A percentile compares a stretch with the other conserved stretches of the same genome.
These are phyloP conservation scores for Hylaeus volcanicus DNA, from an alignment of 1,140 invertebrate species.

Conservation along the genomic window DNA sequence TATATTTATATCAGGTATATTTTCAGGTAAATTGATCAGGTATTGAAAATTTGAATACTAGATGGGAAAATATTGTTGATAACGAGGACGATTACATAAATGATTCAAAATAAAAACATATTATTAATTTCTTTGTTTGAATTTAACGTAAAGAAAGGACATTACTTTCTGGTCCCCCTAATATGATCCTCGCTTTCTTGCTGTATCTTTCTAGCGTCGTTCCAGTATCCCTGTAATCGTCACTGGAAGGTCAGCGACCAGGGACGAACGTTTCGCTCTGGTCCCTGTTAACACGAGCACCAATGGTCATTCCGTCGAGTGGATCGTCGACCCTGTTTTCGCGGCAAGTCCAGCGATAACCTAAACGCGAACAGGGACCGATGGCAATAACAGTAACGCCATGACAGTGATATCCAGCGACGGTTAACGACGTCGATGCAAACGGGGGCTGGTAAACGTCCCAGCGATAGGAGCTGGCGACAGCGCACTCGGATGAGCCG, in stretches of 20 bases:
- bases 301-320: slow-evolving; percentile 5
- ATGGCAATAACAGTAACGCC: slow-evolving; percentile 1
- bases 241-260: not conserved
- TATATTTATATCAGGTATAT: no score
- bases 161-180: no score
- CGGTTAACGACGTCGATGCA: slow-evolving; percentile 37
- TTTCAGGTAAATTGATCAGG: no score
- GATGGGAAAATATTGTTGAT: no score
- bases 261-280: slow-evolving; percentile 2
- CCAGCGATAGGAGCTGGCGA: slow-evolving; percentile 36
- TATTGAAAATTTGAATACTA: no score
- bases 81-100: no score
- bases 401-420: slow-evolving; percentile 12
- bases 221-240: not conserved
- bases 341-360: slow-evolving; percentile 18
- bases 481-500: slow-evolving; percentile 71
- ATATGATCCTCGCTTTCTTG: no score
- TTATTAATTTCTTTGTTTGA: no score
- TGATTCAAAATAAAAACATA: no score
- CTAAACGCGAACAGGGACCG: not conserved
- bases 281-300: not conserved
- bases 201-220: no score
- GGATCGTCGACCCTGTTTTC: slow-evolving; percentile 9
- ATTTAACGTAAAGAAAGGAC: not conserved
- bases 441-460: slow-evolving; percentile 39